These are phyloP conservation scores for Columba guinea DNA, from an alignment of 2,797 vertebrate genomes.

Conservation along the genomic window DNA sequence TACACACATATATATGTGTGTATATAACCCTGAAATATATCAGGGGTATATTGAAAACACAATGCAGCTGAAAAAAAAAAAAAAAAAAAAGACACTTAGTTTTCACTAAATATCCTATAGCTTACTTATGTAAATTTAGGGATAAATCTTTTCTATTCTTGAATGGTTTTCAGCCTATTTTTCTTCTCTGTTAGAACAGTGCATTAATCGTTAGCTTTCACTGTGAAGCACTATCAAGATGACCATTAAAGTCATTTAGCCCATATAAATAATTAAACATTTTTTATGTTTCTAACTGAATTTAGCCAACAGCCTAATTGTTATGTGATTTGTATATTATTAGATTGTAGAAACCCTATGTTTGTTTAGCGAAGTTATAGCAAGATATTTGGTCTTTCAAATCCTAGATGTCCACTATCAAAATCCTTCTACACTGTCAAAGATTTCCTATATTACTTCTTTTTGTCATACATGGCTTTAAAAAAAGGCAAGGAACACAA, in stretches of 20 bases:
- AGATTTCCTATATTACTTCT: neutral
- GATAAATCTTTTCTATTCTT: neutral
- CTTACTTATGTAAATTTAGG: neutral
- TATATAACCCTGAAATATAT: neutral
- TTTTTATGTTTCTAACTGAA: neutral
- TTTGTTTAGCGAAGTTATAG: neutral
- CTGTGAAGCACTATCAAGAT: neutral
- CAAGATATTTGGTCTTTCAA: neutral
- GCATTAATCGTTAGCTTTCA: neutral
- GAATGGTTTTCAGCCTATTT: neutral
- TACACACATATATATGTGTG: neutral
- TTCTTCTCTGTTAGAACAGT: neutral
- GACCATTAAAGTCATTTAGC: neutral
- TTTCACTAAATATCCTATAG: neutral
- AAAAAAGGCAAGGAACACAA: neutral
- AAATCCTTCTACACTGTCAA: neutral
- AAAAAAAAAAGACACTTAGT: neutral
- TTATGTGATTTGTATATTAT: neutral
- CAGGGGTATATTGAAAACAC: neutral
- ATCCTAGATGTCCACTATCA: neutral
- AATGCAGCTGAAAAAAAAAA: neutral
- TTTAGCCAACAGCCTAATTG: neutral
- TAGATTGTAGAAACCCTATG: neutral
- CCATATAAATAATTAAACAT: neutral
- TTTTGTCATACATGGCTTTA: neutral